Evolutionary conservation across 2,888 invertebrate species (phyloP).

Genomic region (Listrodromus nycthemerus): DNA sequence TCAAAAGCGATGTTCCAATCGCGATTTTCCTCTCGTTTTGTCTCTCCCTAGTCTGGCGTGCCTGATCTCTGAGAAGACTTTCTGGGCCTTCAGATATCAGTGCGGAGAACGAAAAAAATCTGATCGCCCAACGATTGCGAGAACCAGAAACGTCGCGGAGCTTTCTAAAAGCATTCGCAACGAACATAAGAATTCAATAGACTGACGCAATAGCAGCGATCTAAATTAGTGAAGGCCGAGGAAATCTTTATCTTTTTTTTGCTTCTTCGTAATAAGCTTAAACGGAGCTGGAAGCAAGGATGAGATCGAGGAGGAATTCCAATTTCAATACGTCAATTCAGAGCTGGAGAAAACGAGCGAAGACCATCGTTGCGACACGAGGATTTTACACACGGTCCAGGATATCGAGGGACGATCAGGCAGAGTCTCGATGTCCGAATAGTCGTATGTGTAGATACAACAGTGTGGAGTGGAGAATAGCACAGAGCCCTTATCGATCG

Average conservation of each 20-base stretch:
- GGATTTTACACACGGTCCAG: constrained; percentile 16
- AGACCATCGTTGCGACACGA: constrained; percentile 34
- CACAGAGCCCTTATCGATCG: constrained; percentile 68
- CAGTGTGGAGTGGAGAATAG: constrained; percentile 24
- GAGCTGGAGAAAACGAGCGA: background rate
- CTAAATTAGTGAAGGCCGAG: background rate
- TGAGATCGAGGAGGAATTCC: constrained; percentile 25
- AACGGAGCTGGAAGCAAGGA: constrained; percentile 6
- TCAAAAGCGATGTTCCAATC: too few species aligned
- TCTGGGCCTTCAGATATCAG: too few species aligned
- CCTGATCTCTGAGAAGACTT: too few species aligned
- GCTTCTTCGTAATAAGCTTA: constrained; percentile 7
- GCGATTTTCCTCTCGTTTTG: too few species aligned
- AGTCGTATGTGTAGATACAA: constrained; percentile 16
- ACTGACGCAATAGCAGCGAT: background rate
- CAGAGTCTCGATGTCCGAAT: constrained; percentile 16
- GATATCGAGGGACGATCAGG: constrained; percentile 7
- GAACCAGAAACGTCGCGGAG: too few species aligned
- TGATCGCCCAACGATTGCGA: too few species aligned
- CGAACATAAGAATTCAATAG: background rate
- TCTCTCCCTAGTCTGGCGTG: too few species aligned
- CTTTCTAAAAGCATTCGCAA: too few species aligned
- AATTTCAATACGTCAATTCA: constrained; percentile 32
- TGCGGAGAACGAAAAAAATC: too few species aligned
- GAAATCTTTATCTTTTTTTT: constrained; percentile 3